Evolutionary conservation across 37 sponge, comb jelly and placozoan species (phyloP).

Genomic region (Geodia barretti): DNA sequence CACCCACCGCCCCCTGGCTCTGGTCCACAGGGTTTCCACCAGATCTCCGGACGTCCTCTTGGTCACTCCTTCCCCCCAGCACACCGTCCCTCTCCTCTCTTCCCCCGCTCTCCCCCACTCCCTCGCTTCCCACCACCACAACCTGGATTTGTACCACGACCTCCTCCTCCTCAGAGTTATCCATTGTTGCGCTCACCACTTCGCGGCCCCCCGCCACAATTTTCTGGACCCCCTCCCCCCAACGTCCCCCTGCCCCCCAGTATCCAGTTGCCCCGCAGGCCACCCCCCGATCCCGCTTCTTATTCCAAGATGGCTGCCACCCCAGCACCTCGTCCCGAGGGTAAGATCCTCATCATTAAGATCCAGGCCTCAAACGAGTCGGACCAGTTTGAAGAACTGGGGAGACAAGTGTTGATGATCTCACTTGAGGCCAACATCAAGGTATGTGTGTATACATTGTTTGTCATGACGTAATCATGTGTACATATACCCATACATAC

Average conservation of each 20-base stretch:
- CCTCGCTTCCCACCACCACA: not conserved
- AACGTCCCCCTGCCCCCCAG: not conserved
- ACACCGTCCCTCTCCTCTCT: not conserved
- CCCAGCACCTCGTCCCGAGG: conserved; percentile 22
- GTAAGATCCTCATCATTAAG: conserved; percentile 35
- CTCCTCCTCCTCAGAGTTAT: not conserved
- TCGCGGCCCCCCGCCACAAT: not conserved
- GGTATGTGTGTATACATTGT: too few relatives aligned
- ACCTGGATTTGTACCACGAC: not conserved
- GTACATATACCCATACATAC: conserved; percentile 4
- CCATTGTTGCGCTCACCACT: too few relatives aligned
- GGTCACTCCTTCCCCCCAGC: conserved; percentile 14
- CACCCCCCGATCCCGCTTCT: not conserved
- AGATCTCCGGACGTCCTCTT: not conserved
- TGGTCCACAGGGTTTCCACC: not conserved
- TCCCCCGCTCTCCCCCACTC: not conserved
- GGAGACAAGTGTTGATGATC: not conserved
- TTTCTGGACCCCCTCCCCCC: not conserved
- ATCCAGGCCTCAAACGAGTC: conserved; percentile 10
- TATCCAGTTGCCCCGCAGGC: not conserved
- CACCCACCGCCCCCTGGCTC: not conserved
- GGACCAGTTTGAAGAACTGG: not conserved
- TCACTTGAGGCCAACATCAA: conserved; percentile 16
- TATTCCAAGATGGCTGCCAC: not conserved
- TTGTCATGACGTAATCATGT: not conserved